Conservation (phyloP, 2,797 vertebrate species). For the Cirrhinus mrigala region DNA sequence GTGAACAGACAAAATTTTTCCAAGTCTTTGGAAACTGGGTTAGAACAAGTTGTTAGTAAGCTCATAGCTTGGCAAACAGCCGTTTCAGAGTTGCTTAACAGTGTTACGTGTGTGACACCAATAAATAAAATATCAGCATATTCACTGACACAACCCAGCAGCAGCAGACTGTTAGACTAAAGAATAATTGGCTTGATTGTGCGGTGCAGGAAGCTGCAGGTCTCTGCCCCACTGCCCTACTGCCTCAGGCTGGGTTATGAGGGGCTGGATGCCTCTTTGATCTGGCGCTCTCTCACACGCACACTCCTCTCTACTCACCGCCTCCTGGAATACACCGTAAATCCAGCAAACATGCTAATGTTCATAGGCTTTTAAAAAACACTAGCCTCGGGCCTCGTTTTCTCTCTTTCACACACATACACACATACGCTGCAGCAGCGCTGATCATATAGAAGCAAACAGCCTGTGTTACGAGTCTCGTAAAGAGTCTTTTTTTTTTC, state of each 20-base stretch:
- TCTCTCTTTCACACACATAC: too few species aligned
- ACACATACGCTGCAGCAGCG: slow-evolving; percentile 54
- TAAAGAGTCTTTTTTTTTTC: slow-evolving; percentile 74
- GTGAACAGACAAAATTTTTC: background rate
- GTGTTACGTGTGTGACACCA: background rate
- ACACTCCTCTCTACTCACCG: background rate
- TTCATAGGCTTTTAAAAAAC: slow-evolving; percentile 53
- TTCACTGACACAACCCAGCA: background rate
- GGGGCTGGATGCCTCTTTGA: slow-evolving; percentile 25
- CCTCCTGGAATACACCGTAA: slow-evolving; percentile 14
- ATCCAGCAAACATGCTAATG: slow-evolving; percentile 13
- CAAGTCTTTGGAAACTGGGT: background rate
- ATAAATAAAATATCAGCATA: background rate
- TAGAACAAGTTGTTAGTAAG: background rate
- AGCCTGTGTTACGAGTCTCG: slow-evolving; percentile 71
- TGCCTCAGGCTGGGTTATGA: slow-evolving; percentile 24
- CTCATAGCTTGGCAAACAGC: background rate
- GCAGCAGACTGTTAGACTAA: background rate
- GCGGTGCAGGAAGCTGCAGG: slow-evolving; percentile 43
- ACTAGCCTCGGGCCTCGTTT: slow-evolving; percentile 49
- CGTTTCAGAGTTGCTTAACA: background rate
- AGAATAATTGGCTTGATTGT: slow-evolving; percentile 24
- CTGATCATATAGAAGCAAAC: slow-evolving; percentile 72
- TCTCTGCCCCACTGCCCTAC: slow-evolving; percentile 9
- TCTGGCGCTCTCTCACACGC: background rate